Percentiles rank a stretch among this genome's conserved stretches.
Evolutionary conservation across 2,113 vertebrate genomes (phyloP).

Genomic region (Gnathonemus longibarbis): DNA sequence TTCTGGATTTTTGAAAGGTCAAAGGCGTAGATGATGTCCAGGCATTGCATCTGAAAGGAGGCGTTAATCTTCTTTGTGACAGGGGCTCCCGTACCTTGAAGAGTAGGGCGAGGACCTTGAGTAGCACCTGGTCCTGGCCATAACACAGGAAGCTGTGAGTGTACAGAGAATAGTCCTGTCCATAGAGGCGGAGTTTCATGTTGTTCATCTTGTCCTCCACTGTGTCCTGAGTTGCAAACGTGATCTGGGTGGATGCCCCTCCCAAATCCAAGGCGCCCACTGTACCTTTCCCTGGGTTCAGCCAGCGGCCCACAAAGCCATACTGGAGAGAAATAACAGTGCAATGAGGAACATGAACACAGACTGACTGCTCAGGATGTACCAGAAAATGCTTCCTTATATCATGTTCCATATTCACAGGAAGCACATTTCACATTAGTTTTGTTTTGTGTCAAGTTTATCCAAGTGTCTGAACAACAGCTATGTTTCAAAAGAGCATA

Average conservation of each 20-base stretch:
- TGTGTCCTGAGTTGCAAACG: conserved; percentile 64
- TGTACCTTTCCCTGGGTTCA: conserved; percentile 65
- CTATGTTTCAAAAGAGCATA: neutral
- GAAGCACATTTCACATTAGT: neutral
- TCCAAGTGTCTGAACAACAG: neutral
- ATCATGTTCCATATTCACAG: neutral
- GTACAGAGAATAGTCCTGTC: conserved; percentile 74
- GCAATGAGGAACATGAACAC: neutral
- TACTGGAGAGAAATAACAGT: conserved; percentile 55
- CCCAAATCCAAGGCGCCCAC: conserved; percentile 89
- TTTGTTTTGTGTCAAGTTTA: neutral
- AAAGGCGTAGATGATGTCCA: neutral
- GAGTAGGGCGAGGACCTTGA: conserved; percentile 64
- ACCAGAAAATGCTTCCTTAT: neutral
- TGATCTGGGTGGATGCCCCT: conserved; percentile 92
- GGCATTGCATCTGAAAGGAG: neutral
- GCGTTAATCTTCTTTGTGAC: neutral
- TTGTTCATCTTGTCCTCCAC: conserved; percentile 54
- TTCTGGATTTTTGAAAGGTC: neutral
- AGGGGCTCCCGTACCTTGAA: conserved; percentile 60
- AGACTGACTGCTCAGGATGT: neutral
- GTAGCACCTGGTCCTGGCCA: conserved; percentile 76
- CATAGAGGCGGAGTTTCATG: conserved; percentile 72
- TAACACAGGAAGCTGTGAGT: conserved; percentile 96
- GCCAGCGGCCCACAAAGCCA: conserved; percentile 78